A percentile compares a stretch with the other conserved stretches of the same genome.
Conservation (phyloP, 1,140 invertebrate genomes). For the Saccostrea glomerata region DNA sequence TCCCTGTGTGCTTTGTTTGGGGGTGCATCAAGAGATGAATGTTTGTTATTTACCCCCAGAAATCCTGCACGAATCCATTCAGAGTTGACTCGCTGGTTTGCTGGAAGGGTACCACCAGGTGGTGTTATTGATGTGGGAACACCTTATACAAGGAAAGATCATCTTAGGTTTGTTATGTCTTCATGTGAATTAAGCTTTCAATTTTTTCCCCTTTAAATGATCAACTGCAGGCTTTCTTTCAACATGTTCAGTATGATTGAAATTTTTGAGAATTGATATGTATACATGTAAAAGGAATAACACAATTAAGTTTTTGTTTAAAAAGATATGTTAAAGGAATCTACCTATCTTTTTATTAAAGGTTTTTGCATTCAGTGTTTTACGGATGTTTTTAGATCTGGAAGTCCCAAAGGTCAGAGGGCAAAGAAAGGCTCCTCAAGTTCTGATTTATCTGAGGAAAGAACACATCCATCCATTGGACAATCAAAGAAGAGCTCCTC, state of each 20-base stretch:
- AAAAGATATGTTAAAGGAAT: too few relatives aligned
- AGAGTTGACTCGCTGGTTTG: constrained; percentile 75
- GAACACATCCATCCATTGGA: background rate
- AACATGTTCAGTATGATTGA: too few relatives aligned
- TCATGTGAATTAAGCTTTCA: background rate
- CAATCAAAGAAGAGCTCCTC: constrained; percentile 37
- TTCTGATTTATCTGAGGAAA: constrained; percentile 44
- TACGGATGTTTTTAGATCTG: background rate
- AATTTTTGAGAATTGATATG: too few relatives aligned
- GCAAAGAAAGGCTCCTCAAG: constrained; percentile 62
- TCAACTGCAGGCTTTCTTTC: too few relatives aligned
- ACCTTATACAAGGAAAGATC: constrained; percentile 67
- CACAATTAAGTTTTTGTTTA: too few relatives aligned
- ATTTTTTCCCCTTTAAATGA: too few relatives aligned
- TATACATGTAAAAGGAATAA: too few relatives aligned
- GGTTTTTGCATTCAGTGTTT: too few relatives aligned
- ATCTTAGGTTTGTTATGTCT: constrained; percentile 51
- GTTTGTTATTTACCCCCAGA: constrained; percentile 72
- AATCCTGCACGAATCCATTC: constrained; percentile 66
- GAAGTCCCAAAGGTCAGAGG: constrained; percentile 62
- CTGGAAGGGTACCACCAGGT: constrained; percentile 70
- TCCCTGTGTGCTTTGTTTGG: constrained; percentile 76
- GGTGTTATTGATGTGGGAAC: constrained; percentile 72
- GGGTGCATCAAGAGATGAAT: constrained; percentile 69
- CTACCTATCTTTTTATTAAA: too few relatives aligned